Evolutionary conservation across 2,888 invertebrate genomes (phyloP).

Genomic region (Epiblema foenella): DNA sequence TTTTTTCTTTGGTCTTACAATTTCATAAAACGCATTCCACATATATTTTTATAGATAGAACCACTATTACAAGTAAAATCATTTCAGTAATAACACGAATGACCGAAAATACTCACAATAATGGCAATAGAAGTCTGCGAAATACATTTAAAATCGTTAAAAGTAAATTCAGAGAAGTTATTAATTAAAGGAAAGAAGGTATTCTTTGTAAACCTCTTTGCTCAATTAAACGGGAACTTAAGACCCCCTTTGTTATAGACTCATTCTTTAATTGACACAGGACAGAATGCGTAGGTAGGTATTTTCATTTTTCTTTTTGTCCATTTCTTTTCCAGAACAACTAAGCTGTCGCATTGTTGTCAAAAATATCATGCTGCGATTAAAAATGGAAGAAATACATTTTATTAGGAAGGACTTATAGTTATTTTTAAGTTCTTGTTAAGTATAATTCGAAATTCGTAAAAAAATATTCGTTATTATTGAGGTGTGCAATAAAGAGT

Average conservation of each 20-base stretch:
- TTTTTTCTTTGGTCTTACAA: too few relatives aligned
- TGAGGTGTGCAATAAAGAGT: too few relatives aligned
- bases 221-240: slow-evolving; percentile 48
- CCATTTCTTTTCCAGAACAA: slow-evolving; percentile 38
- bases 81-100: slow-evolving; percentile 10
- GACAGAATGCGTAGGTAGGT: slow-evolving; percentile 44
- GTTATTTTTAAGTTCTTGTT: neutral
- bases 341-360: slow-evolving; percentile 46
- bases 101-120: slow-evolving; percentile 11
- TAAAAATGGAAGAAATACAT: slow-evolving; percentile 33
- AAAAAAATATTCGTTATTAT: too few relatives aligned
- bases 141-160: slow-evolving; percentile 37
- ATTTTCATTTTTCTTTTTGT: slow-evolving; percentile 44
- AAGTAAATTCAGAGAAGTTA: slow-evolving; percentile 37
- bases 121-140: slow-evolving; percentile 17
- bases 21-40: too few relatives aligned
- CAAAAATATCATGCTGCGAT: slow-evolving; percentile 51
- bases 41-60: neutral
- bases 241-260: slow-evolving; percentile 45
- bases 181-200: slow-evolving; percentile 46
- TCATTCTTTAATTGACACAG: slow-evolving; percentile 49
- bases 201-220: slow-evolving; percentile 47
- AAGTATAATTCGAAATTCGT: neutral
- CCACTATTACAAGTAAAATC: neutral
- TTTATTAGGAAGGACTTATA: slow-evolving; percentile 2